Base-by-base conservation (phyloP, 1,140 invertebrate genomes). In the Eupristina koningsbergeri region DNA sequence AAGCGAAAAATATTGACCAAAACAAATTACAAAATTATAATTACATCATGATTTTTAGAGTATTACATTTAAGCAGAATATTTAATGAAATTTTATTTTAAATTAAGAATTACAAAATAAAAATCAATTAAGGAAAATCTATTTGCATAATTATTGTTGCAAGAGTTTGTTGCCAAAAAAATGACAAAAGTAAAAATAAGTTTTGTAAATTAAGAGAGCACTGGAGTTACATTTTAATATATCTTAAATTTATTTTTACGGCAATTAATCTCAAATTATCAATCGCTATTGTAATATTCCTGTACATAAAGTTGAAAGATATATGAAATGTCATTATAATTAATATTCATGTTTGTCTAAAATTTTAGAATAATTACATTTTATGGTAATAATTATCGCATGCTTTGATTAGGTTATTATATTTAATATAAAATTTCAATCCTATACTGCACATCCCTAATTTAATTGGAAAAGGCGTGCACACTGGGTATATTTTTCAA, bases 401-500 rank as follows among this genome's bases (percentile, higher is more conserved):
- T 17, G 73, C 11, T 39, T 69, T 17, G 17, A 13, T 69, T 41
- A 29, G 17, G 41, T 34, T 34, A 64, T 34, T 8, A 1, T 15
- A 86, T 86, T 80, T 86, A 86, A 86, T 91, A 91, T 91, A 91
- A 90, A 90, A 89, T 88, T 88, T 88, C 87, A 87, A 89, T 87
- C 88, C 88, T 91, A 90, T 87, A 89, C 89, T 88, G 89, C 88
- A 89, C 90, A 90, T 88, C 87, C 86, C 88, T 89, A 88, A 69
- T 89, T 88, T 88, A 85, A 73, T 90, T 77, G 77, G n/a, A 89
- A 88, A 88, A 88, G 87, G 88, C 88, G 89, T 90, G 90, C 84
- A 88, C 90, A 61, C 87, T 87, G 85, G 86, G 88, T 91, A 91
- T 89, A 86, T 89, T 75, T 76, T 90, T 91, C 89, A 91, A 91